Percentiles rank a stretch among this genome's conserved stretches.
phyloP scores from a whole-genome alignment of 2,888 invertebrate species.

The Melipona beecheii region DNA sequence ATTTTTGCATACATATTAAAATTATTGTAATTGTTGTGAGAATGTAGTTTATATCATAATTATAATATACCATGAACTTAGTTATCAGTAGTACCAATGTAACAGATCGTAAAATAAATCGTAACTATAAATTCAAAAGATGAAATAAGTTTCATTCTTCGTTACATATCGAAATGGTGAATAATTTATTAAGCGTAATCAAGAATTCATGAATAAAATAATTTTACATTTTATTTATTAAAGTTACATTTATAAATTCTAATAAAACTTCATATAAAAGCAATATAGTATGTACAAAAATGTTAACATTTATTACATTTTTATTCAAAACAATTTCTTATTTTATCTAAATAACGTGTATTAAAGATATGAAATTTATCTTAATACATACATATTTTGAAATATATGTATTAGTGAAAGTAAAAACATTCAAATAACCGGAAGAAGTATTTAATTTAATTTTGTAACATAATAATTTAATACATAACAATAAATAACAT shows the following conservation, averaged over 20 bases:
- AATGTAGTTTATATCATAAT: too few relatives aligned
- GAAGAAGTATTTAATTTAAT: neutral
- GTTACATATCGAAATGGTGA: neutral
- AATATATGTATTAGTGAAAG: neutral
- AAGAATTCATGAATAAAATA: neutral
- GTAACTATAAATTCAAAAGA: neutral
- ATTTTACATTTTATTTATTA: neutral
- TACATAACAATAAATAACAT: too few relatives aligned
- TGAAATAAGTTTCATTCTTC: neutral
- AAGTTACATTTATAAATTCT: neutral
- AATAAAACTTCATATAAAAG: constrained; percentile 1
- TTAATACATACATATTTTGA: neutral
- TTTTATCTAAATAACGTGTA: neutral
- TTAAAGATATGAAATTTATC: neutral
- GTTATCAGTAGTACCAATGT: constrained; percentile 4
- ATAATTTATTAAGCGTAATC: neutral
- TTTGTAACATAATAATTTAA: neutral
- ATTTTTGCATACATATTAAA: neutral
- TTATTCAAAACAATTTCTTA: neutral
- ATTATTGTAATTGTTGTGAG: neutral
- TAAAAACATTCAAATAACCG: neutral
- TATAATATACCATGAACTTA: neutral
- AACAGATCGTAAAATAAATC: neutral
- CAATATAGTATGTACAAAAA: neutral
- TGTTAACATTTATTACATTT: neutral